A percentile compares a stretch with the other conserved stretches of the same genome.
Evolutionary conservation across 2,888 invertebrate species (phyloP).

Genomic region (Cryptophagus acutangulus): DNA sequence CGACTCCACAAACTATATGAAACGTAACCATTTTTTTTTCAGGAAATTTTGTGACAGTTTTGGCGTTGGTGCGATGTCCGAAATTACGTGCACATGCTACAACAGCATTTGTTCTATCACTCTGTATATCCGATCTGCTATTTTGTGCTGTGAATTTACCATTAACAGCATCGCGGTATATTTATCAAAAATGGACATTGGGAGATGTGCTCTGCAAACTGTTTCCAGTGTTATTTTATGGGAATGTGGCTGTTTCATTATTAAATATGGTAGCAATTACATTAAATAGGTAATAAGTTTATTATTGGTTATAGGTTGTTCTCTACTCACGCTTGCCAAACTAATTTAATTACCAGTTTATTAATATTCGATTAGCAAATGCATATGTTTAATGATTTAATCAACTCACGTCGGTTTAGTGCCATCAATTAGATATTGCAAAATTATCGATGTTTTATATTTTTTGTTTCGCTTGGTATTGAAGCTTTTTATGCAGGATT

Average conservation of each 20-base stretch:
- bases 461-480: too few species aligned
- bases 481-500: too few species aligned
- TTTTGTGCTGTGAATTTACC: constrained; percentile 83
- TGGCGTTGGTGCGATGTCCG: constrained; percentile 72
- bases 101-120: constrained; percentile 80
- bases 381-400: too few species aligned
- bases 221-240: constrained; percentile 85
- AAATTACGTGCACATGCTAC: constrained; percentile 79
- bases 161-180: constrained; percentile 75
- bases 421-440: too few species aligned
- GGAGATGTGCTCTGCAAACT: constrained; percentile 73
- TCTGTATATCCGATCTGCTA: constrained; percentile 79
- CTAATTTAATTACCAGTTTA: constrained; percentile 1
- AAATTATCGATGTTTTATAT: too few species aligned
- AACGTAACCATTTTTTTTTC: constrained; percentile 38
- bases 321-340: too few species aligned
- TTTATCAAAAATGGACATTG: constrained; percentile 74
- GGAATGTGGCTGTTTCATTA: constrained; percentile 82
- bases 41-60: constrained; percentile 80
- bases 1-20: background rate
- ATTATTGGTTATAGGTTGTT: too few species aligned
- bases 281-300: constrained; percentile 66
- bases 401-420: too few species aligned
- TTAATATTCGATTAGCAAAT: too few species aligned
- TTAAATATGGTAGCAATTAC: constrained; percentile 88